A percentile compares a stretch with the other conserved stretches of the same genome.
These are phyloP conservation scores for Hemiprocne comata DNA, from an alignment of 2,113 vertebrate genomes.

Conservation along the genomic window DNA sequence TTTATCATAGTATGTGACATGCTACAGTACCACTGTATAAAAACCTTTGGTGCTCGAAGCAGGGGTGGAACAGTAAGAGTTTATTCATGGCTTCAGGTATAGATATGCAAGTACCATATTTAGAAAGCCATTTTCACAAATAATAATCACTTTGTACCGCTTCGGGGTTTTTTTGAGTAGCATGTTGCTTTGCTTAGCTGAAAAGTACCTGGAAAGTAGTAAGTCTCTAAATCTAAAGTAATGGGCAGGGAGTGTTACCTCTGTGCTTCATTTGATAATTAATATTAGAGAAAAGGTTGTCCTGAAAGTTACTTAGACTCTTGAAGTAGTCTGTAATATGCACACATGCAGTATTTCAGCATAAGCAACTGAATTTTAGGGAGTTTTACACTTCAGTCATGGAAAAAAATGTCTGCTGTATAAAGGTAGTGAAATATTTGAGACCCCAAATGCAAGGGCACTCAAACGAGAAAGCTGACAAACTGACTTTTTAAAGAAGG, in stretches of 20 bases:
- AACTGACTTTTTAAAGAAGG: neutral
- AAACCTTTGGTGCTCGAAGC: constrained; percentile 39
- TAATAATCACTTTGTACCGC: neutral
- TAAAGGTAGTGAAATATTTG: neutral
- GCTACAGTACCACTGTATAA: constrained; percentile 47
- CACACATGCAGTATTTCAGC: neutral
- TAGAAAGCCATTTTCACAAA: neutral
- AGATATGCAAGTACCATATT: neutral
- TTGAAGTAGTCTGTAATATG: neutral
- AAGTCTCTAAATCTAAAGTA: neutral
- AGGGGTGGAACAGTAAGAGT: constrained; percentile 19
- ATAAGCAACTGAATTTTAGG: neutral
- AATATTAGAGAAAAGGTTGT: neutral
- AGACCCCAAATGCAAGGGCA: neutral
- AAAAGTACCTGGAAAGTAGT: neutral
- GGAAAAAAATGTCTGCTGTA: neutral
- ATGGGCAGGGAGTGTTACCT: fast-evolving
- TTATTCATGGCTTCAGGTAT: neutral
- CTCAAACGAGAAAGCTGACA: neutral
- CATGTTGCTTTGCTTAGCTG: neutral
- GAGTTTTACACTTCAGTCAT: neutral
- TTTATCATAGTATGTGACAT: constrained; percentile 12
- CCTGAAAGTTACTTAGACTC: neutral
- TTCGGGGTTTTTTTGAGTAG: neutral
- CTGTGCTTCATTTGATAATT: neutral